phyloP scores from a whole-genome alignment of 2,888 invertebrate species.

The Melitaea athalia region DNA sequence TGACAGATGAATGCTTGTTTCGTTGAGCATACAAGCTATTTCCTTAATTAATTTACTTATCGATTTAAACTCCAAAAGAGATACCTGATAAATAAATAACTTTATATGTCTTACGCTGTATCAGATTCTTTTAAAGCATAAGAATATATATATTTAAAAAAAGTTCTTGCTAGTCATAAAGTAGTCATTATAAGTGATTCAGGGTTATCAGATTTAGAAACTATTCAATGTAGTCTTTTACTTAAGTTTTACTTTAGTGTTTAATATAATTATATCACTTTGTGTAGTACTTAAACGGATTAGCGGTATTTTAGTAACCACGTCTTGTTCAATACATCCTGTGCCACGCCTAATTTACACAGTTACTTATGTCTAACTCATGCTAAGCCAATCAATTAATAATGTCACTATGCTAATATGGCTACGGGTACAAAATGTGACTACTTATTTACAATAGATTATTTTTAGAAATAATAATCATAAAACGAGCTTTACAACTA shows the following conservation, averaged over 20 bases:
- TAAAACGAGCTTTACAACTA: background rate
- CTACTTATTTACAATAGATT: background rate
- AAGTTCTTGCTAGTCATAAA: no score
- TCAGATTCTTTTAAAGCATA: no score
- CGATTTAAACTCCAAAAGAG: no score
- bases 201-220: no score
- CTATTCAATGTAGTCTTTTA: no score
- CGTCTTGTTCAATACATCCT: conserved; percentile 33
- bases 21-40: no score
- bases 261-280: background rate
- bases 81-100: no score
- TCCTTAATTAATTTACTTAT: no score
- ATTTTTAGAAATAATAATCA: background rate
- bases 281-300: conserved; percentile 12
- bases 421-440: conserved; percentile 4
- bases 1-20: no score
- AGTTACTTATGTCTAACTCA: conserved; percentile 16
- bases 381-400: conserved; percentile 34
- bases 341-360: conserved; percentile 25
- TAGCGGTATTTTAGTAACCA: conserved; percentile 30
- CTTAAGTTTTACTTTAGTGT: background rate
- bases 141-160: no score
- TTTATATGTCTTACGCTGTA: no score
- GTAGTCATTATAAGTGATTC: no score
- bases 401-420: conserved; percentile 36